Evolutionary conservation across 1,140 invertebrate genomes (phyloP).

Genomic region (Aphidius ervi): DNA sequence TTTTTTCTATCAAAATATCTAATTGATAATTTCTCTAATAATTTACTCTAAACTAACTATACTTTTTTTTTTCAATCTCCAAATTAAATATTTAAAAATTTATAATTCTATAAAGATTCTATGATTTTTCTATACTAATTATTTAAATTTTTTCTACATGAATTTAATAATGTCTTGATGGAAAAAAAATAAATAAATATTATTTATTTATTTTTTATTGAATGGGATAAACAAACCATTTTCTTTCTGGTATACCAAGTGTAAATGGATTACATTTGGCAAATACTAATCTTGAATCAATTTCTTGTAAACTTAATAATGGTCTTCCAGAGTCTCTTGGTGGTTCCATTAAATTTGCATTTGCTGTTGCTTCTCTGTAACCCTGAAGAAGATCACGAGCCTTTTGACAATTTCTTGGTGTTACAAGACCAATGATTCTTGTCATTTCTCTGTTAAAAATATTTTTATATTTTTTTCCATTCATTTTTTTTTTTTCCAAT

Average conservation of each 20-base stretch:
- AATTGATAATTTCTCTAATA: too few species aligned
- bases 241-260: conserved; percentile 72
- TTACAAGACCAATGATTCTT: conserved; percentile 44
- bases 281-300: conserved; percentile 79
- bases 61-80: too few species aligned
- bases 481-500: too few species aligned
- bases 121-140: neutral
- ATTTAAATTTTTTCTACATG: too few species aligned
- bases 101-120: neutral
- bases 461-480: too few species aligned
- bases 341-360: conserved; percentile 77
- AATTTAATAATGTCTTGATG: neutral
- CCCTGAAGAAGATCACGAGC: conserved; percentile 48
- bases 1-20: neutral
- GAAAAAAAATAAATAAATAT: conserved; percentile 1
- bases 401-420: conserved; percentile 46
- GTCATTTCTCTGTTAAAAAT: conserved; percentile 46
- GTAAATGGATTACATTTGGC: conserved; percentile 84
- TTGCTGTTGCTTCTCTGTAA: conserved; percentile 76
- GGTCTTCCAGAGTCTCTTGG: conserved; percentile 71
- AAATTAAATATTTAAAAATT: too few species aligned
- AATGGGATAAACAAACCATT: conserved; percentile 58
- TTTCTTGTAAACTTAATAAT: conserved; percentile 71
- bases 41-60: too few species aligned
- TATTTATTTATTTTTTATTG: conserved; percentile 6